phyloP scores from a whole-genome alignment of 2,113 vertebrate species.

The Oreochromis aureus region DNA sequence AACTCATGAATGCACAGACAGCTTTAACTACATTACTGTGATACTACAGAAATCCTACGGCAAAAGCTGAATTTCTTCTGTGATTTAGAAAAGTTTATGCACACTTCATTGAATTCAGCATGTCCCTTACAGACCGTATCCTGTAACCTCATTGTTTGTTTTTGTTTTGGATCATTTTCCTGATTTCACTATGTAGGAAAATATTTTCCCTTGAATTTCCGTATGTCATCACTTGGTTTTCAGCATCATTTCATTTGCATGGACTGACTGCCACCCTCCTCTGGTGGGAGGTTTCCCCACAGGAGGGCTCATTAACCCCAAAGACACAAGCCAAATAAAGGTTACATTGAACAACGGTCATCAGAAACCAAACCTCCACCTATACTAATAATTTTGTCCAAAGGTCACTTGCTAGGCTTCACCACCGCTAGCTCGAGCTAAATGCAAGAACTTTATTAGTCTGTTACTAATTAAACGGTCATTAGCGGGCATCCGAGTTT shows the following conservation, averaged over 20 bases:
- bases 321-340: not conserved
- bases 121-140: not conserved
- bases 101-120: not conserved
- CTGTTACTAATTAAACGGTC: not conserved
- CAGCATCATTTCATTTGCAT: not conserved
- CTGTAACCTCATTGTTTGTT: not conserved
- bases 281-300: not conserved
- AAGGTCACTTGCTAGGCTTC: not conserved
- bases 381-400: not conserved
- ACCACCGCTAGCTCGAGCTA: not conserved
- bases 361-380: not conserved
- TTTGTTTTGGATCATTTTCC: not conserved
- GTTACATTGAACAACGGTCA: not conserved
- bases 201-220: not conserved
- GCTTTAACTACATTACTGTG: not conserved
- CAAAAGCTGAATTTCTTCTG: not conserved
- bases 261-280: not conserved
- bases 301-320: not conserved
- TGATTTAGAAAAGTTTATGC: not conserved
- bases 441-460: not conserved
- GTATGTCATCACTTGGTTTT: not conserved
- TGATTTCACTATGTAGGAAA: not conserved
- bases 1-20: not conserved
- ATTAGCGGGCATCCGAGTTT: accelerated
- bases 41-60: accelerated